Evolutionary conservation across 1,140 invertebrate genomes (phyloP).

Genomic region (Drosophila funebris): DNA sequence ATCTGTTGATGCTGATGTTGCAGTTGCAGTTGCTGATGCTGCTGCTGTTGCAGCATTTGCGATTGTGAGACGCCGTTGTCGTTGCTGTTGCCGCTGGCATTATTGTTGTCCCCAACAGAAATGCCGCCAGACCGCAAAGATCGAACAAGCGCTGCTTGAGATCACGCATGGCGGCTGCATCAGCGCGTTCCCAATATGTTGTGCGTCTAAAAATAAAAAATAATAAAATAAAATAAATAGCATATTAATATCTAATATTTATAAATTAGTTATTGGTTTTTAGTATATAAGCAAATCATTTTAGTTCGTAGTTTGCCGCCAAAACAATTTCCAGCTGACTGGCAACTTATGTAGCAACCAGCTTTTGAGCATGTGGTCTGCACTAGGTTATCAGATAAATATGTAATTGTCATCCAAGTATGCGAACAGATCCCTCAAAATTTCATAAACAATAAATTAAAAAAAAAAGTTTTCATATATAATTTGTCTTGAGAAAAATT

Average conservation of each 20-base stretch:
- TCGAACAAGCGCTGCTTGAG: constrained; percentile 79
- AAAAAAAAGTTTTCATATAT: too few species aligned
- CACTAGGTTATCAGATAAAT: too few species aligned
- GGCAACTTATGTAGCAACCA: background rate
- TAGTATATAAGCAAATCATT: background rate
- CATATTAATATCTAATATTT: too few species aligned
- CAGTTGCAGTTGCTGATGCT: constrained; percentile 21
- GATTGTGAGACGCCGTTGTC: constrained; percentile 19
- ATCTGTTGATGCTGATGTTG: constrained; percentile 25
- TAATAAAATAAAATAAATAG: too few species aligned
- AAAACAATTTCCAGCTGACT: background rate
- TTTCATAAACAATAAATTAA: too few species aligned
- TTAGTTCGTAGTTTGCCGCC: background rate
- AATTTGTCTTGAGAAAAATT: too few species aligned
- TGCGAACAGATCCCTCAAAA: too few species aligned
- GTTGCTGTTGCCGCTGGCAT: constrained; percentile 16
- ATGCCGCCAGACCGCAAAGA: constrained; percentile 73
- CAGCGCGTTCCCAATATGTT: background rate
- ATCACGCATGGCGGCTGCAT: constrained; percentile 71
- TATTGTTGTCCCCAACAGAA: constrained; percentile 45
- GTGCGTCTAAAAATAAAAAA: constrained; percentile 15
- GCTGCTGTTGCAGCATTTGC: constrained; percentile 3
- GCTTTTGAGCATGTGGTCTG: background rate
- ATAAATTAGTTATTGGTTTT: too few species aligned
- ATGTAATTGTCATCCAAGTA: too few species aligned